These are phyloP conservation scores for Actinia equina DNA, from an alignment of 64 coral and sea anemone species.

Conservation along the genomic window DNA sequence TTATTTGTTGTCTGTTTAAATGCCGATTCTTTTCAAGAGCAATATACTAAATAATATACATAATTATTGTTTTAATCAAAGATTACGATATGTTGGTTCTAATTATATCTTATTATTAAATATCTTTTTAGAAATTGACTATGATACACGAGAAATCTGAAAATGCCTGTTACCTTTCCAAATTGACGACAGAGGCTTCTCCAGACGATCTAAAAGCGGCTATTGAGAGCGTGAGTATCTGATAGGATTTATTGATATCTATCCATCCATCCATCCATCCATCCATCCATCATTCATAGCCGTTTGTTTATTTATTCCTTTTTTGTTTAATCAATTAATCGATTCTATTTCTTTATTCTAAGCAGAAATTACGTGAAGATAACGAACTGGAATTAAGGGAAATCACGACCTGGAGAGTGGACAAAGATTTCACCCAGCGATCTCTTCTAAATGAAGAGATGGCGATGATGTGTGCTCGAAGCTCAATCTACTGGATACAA, in stretches of 20 bases:
- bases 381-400: neutral
- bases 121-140: conserved; percentile 1
- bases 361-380: neutral
- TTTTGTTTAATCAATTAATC: neutral
- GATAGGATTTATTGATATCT: neutral
- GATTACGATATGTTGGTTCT: neutral
- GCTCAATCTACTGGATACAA: conserved; percentile 12
- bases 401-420: neutral
- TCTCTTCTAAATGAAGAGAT: conserved; percentile 1
- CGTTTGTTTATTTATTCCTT: neutral
- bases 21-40: no score
- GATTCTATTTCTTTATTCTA: neutral
- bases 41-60: no score
- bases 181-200: neutral
- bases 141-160: neutral
- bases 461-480: neutral
- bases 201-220: neutral
- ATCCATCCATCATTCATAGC: neutral
- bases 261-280: no score
- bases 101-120: neutral
- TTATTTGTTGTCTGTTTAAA: no score
- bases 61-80: no score
- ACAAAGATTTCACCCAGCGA: neutral
- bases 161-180: conserved; percentile 2
- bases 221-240: neutral